Evolutionary conservation across 2,113 vertebrate species (phyloP).

Genomic region (Polypterus senegalus): DNA sequence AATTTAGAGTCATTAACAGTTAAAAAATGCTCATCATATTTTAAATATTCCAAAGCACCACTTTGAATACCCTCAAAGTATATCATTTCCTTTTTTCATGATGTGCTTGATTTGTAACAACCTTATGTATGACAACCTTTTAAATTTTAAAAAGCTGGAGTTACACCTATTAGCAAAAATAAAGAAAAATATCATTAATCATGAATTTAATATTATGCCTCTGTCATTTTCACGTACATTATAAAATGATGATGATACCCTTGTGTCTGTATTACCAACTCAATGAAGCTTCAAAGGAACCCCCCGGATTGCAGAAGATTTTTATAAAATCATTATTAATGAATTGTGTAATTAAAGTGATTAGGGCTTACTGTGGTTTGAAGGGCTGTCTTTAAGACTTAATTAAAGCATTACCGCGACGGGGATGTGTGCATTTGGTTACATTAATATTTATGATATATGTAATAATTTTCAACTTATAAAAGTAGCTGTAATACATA

Average conservation of each 20-base stretch:
- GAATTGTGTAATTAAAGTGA: conserved; percentile 47
- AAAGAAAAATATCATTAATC: conserved; percentile 65
- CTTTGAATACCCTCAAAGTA: conserved; percentile 65
- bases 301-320: conserved; percentile 52
- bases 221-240: conserved; percentile 67
- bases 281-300: conserved; percentile 50
- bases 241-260: conserved; percentile 61
- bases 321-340: conserved; percentile 57
- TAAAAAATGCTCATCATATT: conserved; percentile 78
- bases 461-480: too few relatives aligned
- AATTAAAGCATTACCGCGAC: too few relatives aligned
- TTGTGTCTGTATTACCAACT: conserved; percentile 56
- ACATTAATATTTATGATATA: too few relatives aligned
- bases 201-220: conserved; percentile 68
- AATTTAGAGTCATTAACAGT: conserved; percentile 61
- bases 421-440: too few relatives aligned
- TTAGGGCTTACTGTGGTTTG: background rate
- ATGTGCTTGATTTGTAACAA: conserved; percentile 46
- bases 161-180: conserved; percentile 70
- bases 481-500: too few relatives aligned
- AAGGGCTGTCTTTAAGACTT: background rate
- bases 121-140: conserved; percentile 65
- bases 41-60: conserved; percentile 66
- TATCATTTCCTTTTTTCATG: conserved; percentile 75
- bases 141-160: conserved; percentile 69